Evolutionary conservation across 2,113 vertebrate species (phyloP).

Genomic region (Bos javanicus): DNA sequence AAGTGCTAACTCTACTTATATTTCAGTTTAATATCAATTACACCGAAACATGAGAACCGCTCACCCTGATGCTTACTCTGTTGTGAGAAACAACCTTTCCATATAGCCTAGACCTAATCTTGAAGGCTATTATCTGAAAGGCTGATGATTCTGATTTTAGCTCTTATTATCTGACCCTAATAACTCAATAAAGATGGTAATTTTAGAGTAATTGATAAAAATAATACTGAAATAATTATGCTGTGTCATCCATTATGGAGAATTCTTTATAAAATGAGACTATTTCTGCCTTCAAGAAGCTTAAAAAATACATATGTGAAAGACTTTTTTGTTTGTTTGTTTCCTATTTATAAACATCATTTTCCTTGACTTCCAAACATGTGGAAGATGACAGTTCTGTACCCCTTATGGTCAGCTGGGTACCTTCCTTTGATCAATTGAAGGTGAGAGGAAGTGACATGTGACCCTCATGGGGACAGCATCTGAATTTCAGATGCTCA

Average conservation of each 20-base stretch:
- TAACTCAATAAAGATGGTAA: not conserved
- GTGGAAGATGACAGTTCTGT: not conserved
- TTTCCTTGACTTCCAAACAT: not conserved
- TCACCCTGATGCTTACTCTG: not conserved
- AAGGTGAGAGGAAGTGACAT: not conserved
- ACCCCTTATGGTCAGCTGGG: not conserved
- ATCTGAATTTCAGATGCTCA: not conserved
- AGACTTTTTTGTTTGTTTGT: not conserved
- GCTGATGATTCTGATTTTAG: not conserved
- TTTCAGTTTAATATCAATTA: not conserved
- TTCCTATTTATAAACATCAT: not conserved
- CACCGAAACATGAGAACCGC: not conserved
- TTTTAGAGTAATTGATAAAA: not conserved
- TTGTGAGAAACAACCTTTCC: not conserved
- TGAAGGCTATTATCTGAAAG: not conserved
- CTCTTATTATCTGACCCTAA: not conserved
- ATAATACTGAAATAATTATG: not conserved
- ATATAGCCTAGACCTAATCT: not conserved
- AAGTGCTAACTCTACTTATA: not conserved
- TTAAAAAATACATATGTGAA: not conserved
- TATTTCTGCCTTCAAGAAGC: not conserved
- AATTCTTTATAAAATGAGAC: not conserved
- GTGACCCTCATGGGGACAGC: not conserved
- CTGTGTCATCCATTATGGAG: not conserved
- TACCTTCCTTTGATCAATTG: not conserved